Evolutionary conservation across 1,140 invertebrate genomes (phyloP).

Genomic region (Paralvinella palmiformis): DNA sequence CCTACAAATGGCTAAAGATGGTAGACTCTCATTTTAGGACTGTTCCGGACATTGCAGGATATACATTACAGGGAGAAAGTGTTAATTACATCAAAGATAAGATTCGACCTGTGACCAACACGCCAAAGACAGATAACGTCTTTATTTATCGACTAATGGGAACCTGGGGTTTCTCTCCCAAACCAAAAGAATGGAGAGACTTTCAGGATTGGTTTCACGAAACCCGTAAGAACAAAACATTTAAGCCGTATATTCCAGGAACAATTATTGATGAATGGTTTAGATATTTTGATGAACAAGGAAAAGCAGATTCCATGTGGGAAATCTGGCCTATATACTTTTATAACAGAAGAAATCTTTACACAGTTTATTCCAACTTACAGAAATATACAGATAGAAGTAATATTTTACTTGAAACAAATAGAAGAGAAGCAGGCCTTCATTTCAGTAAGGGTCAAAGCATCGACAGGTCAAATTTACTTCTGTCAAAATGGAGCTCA

Average conservation of each 20-base stretch:
- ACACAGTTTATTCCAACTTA: constrained; percentile 10
- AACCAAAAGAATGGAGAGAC: constrained; percentile 23
- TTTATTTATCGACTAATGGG: constrained; percentile 23
- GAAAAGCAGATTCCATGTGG: constrained; percentile 26
- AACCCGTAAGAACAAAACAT: not conserved
- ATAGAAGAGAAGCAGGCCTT: not conserved
- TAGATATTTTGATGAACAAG: not conserved
- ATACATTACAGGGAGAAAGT: not conserved
- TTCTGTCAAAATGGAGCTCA: not conserved
- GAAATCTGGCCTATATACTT: constrained; percentile 37
- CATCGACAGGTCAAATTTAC: not conserved
- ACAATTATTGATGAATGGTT: not conserved
- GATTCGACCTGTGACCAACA: not conserved
- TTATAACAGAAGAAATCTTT: constrained; percentile 22
- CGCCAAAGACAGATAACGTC: constrained; percentile 1
- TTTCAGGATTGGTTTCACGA: constrained; percentile 27
- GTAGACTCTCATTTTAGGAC: constrained; percentile 31
- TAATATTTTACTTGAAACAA: not conserved
- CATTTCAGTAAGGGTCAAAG: not conserved
- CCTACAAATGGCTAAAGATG: constrained; percentile 30
- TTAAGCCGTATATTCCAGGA: constrained; percentile 12
- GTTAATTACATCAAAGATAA: not conserved
- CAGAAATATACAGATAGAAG: not conserved
- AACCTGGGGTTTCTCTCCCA: constrained; percentile 34
- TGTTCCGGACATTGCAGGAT: constrained; percentile 26